phyloP scores from a whole-genome alignment of 2,113 vertebrate genomes.

The Perccottus glenii region DNA sequence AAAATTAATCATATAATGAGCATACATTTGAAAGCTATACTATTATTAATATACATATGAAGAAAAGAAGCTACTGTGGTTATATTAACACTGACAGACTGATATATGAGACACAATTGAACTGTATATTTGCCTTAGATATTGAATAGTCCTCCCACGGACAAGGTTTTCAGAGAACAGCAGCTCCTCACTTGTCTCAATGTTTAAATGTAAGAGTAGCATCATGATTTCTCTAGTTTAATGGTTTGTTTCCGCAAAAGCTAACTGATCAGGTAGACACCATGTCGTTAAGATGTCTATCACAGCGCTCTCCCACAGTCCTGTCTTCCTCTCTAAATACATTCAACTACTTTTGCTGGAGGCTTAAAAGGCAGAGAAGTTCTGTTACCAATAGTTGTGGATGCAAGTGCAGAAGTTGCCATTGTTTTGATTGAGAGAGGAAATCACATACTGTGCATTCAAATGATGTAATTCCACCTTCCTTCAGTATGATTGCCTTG shows the following conservation, averaged over 20 bases:
- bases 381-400: not conserved
- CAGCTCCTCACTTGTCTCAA: not conserved
- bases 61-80: too few relatives aligned
- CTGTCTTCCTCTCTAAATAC: too few relatives aligned
- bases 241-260: too few relatives aligned
- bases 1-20: too few relatives aligned
- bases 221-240: not conserved
- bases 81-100: too few relatives aligned
- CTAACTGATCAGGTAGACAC: not conserved
- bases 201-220: too few relatives aligned
- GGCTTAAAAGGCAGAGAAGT: not conserved
- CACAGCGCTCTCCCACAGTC: not conserved
- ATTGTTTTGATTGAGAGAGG: constrained; percentile 9
- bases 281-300: not conserved
- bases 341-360: not conserved
- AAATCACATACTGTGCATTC: not conserved
- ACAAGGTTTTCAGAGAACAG: too few relatives aligned
- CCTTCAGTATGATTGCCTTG: not conserved
- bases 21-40: too few relatives aligned
- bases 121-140: too few relatives aligned
- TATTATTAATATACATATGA: too few relatives aligned
- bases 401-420: not conserved
- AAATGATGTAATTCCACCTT: constrained; percentile 11
- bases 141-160: not conserved
- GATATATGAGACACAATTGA: too few relatives aligned